Conservation (phyloP, 2,888 invertebrate species). For the Trachelus troglodyta region DNA sequence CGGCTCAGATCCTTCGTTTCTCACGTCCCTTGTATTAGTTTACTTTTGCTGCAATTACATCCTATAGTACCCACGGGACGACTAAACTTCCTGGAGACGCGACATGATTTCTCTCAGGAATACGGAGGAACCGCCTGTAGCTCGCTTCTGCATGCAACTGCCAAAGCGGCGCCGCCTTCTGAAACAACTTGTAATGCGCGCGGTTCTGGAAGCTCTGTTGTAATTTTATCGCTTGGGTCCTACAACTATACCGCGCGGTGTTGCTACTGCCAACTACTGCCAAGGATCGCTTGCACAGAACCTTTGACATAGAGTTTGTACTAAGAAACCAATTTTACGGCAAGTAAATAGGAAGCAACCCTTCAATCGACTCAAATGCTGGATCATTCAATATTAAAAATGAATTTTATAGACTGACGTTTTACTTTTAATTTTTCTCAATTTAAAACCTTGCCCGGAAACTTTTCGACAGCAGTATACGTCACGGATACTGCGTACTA, state of each 20-base stretch:
- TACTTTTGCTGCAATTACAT: slow-evolving; percentile 48
- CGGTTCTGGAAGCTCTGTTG: slow-evolving; percentile 24
- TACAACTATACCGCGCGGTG: too few relatives aligned
- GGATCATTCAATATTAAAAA: too few relatives aligned
- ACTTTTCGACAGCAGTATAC: too few relatives aligned
- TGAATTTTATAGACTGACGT: too few relatives aligned
- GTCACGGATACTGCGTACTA: too few relatives aligned
- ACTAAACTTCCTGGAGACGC: slow-evolving; percentile 42
- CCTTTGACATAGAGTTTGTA: too few relatives aligned
- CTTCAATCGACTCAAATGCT: too few relatives aligned
- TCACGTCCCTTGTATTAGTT: slow-evolving; percentile 42
- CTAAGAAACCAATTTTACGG: too few relatives aligned
- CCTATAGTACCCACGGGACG: slow-evolving; percentile 45
- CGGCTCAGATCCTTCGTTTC: slow-evolving; percentile 11
- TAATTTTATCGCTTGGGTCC: slow-evolving; percentile 28
- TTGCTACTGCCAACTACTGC: background rate
- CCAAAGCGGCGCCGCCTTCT: slow-evolving; percentile 22
- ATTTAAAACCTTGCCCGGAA: too few relatives aligned
- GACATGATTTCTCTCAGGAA: slow-evolving; percentile 52
- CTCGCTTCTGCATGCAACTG: slow-evolving; percentile 22
- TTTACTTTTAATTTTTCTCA: too few relatives aligned
- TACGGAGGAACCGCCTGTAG: slow-evolving; percentile 25
- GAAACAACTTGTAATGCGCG: slow-evolving; percentile 36
- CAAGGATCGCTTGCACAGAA: too few relatives aligned
- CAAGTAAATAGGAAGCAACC: too few relatives aligned